These are phyloP conservation scores for Liposcelis brunnea DNA, from an alignment of 2,888 invertebrate species.

Conservation along the genomic window DNA sequence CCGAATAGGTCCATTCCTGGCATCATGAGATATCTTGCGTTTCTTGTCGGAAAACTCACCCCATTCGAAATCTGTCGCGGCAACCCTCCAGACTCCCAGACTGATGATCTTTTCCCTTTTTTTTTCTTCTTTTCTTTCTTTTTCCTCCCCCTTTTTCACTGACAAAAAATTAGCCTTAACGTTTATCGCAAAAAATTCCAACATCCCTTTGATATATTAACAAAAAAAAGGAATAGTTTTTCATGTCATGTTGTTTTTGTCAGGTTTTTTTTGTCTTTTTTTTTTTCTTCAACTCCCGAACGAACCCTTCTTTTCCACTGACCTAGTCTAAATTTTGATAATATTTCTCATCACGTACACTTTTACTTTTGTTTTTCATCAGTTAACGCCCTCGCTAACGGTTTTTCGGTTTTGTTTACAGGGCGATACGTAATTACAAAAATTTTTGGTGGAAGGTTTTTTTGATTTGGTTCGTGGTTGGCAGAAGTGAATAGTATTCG, in stretches of 20 bases:
- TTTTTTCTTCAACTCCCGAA: background rate
- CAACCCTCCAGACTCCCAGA: slow-evolving; percentile 3
- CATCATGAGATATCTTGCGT: no score
- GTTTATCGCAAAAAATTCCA: slow-evolving; percentile 5
- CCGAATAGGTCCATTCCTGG: no score
- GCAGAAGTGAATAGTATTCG: no score
- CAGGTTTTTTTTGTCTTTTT: slow-evolving; percentile 1
- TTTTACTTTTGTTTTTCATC: slow-evolving; percentile 1
- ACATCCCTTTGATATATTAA: slow-evolving; percentile 5
- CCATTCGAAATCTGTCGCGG: slow-evolving; percentile 2
- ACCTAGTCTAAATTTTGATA: background rate
- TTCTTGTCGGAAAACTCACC: background rate
- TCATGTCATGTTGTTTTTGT: slow-evolving; percentile 1
- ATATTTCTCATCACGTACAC: background rate
- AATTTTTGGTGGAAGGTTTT: no score
- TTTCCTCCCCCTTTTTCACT: background rate
- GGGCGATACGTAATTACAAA: no score
- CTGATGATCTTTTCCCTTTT: slow-evolving; percentile 2
- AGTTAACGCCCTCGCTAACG: background rate
- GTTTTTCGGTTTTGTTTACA: background rate
- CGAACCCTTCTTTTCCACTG: background rate
- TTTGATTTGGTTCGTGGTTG: no score
- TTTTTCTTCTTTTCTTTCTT: background rate
- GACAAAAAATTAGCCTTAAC: slow-evolving; percentile 5
- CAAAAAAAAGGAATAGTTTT: background rate